phyloP scores from a whole-genome alignment of 2,888 invertebrate species.

The Maniola hyperantus region DNA sequence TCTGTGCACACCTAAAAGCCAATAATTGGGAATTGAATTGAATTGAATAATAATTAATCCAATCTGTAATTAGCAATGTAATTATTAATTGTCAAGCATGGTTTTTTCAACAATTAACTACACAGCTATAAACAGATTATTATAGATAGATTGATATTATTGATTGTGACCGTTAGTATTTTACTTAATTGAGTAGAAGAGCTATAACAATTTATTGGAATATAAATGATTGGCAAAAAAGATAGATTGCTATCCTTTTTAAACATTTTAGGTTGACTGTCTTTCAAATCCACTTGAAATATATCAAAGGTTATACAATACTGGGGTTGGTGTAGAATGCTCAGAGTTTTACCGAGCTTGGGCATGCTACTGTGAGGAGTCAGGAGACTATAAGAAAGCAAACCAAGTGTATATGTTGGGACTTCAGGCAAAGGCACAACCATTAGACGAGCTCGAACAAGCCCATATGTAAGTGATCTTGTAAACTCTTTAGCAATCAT shows the following conservation, averaged over 20 bases:
- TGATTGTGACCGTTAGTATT: too few relatives aligned
- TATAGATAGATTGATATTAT: too few relatives aligned
- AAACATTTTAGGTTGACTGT: constrained; percentile 84
- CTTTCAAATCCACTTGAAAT: constrained; percentile 89
- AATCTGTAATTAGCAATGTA: too few relatives aligned
- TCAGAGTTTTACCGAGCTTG: constrained; percentile 94
- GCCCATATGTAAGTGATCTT: constrained; percentile 85
- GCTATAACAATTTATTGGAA: not conserved
- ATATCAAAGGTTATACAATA: constrained; percentile 90
- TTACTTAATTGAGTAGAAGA: too few relatives aligned
- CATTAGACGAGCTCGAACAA: constrained; percentile 87
- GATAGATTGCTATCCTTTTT: not conserved
- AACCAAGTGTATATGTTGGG: constrained; percentile 92
- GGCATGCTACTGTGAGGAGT: constrained; percentile 93
- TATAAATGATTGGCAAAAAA: not conserved
- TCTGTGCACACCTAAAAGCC: too few relatives aligned
- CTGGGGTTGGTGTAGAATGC: constrained; percentile 91
- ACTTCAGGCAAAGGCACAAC: constrained; percentile 89
- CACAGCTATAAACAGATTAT: too few relatives aligned
- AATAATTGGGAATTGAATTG: too few relatives aligned
- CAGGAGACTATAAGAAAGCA: constrained; percentile 91
- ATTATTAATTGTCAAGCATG: too few relatives aligned
- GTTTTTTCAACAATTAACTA: not conserved
- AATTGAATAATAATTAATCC: too few relatives aligned
- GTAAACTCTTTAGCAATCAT: not conserved